A percentile compares a stretch with the other conserved stretches of the same genome.
These are phyloP conservation scores for Okamejei kenojei DNA, from an alignment of 2,797 vertebrate genomes.

Conservation along the genomic window DNA sequence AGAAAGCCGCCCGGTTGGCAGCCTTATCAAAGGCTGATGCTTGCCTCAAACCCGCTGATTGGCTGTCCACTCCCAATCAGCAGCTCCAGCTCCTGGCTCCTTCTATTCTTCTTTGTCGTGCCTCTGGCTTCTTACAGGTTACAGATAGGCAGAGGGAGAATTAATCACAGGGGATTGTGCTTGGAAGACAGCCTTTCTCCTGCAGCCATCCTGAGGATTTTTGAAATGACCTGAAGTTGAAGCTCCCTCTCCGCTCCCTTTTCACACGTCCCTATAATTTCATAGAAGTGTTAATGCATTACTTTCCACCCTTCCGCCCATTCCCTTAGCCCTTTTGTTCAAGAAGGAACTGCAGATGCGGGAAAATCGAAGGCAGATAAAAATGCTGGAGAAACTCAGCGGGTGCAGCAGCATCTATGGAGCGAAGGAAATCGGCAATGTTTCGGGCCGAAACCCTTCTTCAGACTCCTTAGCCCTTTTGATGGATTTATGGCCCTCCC, in stretches of 20 bases:
- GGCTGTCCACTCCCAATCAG: slow-evolving; percentile 6
- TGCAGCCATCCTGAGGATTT: not conserved
- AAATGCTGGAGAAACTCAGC: too few species aligned
- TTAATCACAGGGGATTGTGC: not conserved
- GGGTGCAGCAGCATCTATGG: too few species aligned
- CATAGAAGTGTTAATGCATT: not conserved
- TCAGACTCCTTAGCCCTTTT: not conserved
- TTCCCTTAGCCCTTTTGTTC: not conserved
- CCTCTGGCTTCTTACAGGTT: not conserved
- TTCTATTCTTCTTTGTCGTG: slow-evolving; percentile 41
- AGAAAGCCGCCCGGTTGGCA: slow-evolving; percentile 69
- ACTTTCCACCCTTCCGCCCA: not conserved
- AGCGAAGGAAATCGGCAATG: too few species aligned
- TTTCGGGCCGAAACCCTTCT: too few species aligned
- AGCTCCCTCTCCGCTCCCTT: not conserved
- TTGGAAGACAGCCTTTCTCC: not conserved
- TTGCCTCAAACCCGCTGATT: not conserved
- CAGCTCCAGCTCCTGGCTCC: slow-evolving; percentile 4
- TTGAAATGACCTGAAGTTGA: not conserved
- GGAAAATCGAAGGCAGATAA: too few species aligned
- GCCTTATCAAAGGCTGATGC: slow-evolving; percentile 43
- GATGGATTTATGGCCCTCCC: not conserved
- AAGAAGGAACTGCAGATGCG: too few species aligned
- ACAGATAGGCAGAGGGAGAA: slow-evolving; percentile 8
- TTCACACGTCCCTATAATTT: not conserved